Conservation (phyloP, 2,888 invertebrate species). For the Folsomia candida region DNA sequence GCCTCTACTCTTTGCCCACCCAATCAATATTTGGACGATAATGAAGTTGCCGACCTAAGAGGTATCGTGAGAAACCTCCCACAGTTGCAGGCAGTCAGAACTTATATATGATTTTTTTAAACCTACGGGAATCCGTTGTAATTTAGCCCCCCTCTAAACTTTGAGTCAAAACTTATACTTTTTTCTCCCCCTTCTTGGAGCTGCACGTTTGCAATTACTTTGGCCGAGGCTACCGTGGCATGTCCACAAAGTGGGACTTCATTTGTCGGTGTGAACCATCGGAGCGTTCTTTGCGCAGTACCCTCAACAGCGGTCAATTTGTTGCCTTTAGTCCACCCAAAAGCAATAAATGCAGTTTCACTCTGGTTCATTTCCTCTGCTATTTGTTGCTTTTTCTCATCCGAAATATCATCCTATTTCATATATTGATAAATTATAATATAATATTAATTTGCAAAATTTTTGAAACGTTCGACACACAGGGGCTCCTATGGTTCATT, state of each 20-base stretch:
- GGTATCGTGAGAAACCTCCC: too few species aligned
- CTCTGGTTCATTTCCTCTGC: conserved; percentile 60
- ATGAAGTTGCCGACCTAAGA: too few species aligned
- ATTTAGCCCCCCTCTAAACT: conserved; percentile 53
- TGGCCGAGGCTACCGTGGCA: conserved; percentile 59
- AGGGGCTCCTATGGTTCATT: too few species aligned
- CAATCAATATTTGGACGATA: too few species aligned
- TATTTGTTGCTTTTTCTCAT: conserved; percentile 56
- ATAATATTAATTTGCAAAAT: too few species aligned
- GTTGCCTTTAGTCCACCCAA: conserved; percentile 41
- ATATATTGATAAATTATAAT: too few species aligned
- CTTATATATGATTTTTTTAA: too few species aligned
- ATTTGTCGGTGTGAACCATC: conserved; percentile 60
- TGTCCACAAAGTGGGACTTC: conserved; percentile 61
- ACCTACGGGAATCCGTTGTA: too few species aligned
- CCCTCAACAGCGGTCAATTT: conserved; percentile 18
- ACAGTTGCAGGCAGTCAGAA: too few species aligned
- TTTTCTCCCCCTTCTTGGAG: conserved; percentile 17
- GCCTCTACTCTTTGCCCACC: too few species aligned
- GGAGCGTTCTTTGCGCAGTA: conserved; percentile 51
- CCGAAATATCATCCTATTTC: conserved; percentile 53
- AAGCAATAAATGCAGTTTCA: conserved; percentile 59
- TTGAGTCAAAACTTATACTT: conserved; percentile 52
- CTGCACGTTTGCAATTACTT: conserved; percentile 55
- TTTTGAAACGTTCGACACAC: too few species aligned